A percentile compares a stretch with the other conserved stretches of the same genome.
Evolutionary conservation across 2,797 vertebrate genomes (phyloP).

Genomic region (Falco columbarius): DNA sequence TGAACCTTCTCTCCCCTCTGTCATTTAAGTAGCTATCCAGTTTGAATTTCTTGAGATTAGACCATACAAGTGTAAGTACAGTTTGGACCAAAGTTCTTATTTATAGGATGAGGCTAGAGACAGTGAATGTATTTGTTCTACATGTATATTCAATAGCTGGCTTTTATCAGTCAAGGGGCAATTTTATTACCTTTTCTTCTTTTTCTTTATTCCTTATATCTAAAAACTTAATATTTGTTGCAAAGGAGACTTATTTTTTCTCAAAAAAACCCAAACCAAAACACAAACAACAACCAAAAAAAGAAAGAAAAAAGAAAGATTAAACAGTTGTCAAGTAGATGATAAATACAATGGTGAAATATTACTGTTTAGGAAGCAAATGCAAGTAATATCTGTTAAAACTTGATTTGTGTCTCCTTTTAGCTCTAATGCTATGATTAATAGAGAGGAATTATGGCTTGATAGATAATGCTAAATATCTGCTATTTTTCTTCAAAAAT

Average conservation of each 20-base stretch:
- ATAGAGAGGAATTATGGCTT: constrained; percentile 70
- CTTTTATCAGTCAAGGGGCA: neutral
- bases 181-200: neutral
- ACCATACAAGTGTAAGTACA: neutral
- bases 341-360: constrained; percentile 58
- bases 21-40: neutral
- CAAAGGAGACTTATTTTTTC: neutral
- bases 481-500: constrained; percentile 72
- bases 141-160: neutral
- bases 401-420: constrained; percentile 69
- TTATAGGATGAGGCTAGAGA: neutral
- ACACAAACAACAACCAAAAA: neutral
- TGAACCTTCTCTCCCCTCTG: neutral
- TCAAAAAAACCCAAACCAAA: neutral
- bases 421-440: constrained; percentile 68
- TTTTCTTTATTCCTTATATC: neutral
- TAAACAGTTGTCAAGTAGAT: constrained; percentile 43
- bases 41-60: neutral
- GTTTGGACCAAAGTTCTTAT: neutral
- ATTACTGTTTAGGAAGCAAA: constrained; percentile 59
- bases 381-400: constrained; percentile 62
- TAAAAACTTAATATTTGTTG: neutral
- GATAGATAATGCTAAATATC: constrained; percentile 73
- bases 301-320: neutral
- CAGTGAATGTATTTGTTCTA: neutral